Conservation (phyloP, 1,140 invertebrate species). For the Orius laevigatus region DNA sequence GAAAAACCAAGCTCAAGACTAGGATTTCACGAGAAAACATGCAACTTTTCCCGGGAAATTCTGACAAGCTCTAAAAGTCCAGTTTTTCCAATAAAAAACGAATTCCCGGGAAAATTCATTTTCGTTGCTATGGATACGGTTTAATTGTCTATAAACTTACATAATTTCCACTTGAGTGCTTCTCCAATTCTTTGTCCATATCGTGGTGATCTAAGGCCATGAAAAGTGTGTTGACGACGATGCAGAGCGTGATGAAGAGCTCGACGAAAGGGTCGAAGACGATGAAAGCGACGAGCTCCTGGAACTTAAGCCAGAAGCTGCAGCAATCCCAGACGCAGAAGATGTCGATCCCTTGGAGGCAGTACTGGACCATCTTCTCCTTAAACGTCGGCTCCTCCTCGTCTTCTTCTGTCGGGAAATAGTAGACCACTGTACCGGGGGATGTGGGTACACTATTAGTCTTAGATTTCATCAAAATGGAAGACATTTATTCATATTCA, state of each 20-base stretch:
- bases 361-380: slow-evolving; percentile 57
- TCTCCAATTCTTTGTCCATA: slow-evolving; percentile 75
- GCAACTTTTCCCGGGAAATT: no score
- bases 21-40: no score
- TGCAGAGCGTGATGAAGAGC: slow-evolving; percentile 93
- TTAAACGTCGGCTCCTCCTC: slow-evolving; percentile 78
- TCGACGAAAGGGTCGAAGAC: slow-evolving; percentile 98
- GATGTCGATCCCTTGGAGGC: slow-evolving; percentile 69
- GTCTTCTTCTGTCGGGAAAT: slow-evolving; percentile 82
- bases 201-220: slow-evolving; percentile 95
- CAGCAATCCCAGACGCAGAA: slow-evolving; percentile 97
- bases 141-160: slow-evolving; percentile 39
- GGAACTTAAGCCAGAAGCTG: slow-evolving; percentile 74
- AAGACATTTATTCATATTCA: slow-evolving; percentile 15
- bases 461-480: slow-evolving; percentile 1
- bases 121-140: no score
- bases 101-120: no score
- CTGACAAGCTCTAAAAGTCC: no score
- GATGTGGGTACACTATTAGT: slow-evolving; percentile 4
- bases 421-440: slow-evolving; percentile 60
- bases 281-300: slow-evolving; percentile 75
- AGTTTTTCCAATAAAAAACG: no score
- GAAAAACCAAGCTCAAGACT: no score
- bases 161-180: slow-evolving; percentile 80
- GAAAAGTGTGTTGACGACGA: slow-evolving; percentile 93